Base-by-base conservation (phyloP, 2,888 invertebrate species). In the Quadroppia sp. region DNA sequence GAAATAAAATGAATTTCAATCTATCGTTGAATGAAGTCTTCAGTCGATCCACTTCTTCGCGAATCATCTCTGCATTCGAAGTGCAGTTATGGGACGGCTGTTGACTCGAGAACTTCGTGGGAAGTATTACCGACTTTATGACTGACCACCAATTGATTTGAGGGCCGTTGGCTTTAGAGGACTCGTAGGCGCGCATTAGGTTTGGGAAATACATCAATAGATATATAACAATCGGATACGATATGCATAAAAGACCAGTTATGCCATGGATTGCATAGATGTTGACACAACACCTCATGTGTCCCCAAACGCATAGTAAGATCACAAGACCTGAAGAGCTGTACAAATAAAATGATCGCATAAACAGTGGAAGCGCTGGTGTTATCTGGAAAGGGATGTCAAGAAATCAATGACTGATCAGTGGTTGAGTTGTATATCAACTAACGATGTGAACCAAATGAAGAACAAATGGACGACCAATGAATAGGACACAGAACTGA, bases 21-120 rank as follows among this genome's bases (percentile, higher is more conserved):
- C 96, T 86, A 77, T 88, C 86, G 81, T 95, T 95, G 80, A 97
- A 95, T 83, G 96, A 96, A 42, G 88, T 87, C 77, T 91, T 88
- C 9, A 98, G 82, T 53, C 86, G 85, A 76, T 93, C 91, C 50
- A 94, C 93, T 83, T 98, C 98, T 1, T 89, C 88, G 72, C 96
- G 85, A 20, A 85, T 82, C 20, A 81, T 79, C 59, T 83, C 84
- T 56, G 84, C 82, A 15, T 81, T 81, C 73, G 81, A 78, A 9
- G 81, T 80, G 77, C 84, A 85, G 69, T 80, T 81, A 78, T 85
- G 85, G 13, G 61, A 28, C 11, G 75, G 75, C 61, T 59, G 69
- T 23, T 50, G 36, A 13, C 30, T 32, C 15, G 73, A 75, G 32
- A 75, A 67, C 20, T 53, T 74, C 4, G 70, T 74, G 23, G 71